A percentile compares a stretch with the other conserved stretches of the same genome.
Evolutionary conservation across 2,797 vertebrate genomes (phyloP).

Genomic region (Bovichtus diacanthus): DNA sequence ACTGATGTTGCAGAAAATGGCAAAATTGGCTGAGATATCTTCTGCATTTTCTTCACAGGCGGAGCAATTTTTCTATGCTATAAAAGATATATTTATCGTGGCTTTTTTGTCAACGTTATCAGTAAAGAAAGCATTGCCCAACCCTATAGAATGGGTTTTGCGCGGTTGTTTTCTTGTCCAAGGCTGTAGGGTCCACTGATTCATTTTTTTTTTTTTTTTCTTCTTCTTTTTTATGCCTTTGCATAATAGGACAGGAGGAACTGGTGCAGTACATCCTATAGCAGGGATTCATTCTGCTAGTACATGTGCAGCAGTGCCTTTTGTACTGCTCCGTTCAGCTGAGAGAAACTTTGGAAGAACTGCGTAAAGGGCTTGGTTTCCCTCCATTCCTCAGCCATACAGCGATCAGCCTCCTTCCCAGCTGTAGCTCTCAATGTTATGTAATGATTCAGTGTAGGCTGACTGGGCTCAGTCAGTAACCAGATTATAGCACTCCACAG

Average conservation of each 20-base stretch:
- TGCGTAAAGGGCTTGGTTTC: conserved; percentile 23
- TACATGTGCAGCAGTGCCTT: background rate
- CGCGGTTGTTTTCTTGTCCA: conserved; percentile 3
- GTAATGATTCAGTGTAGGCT: conserved; percentile 70
- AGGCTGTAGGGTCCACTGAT: background rate
- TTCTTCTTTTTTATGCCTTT: background rate
- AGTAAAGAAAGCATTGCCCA: background rate
- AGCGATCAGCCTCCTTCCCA: conserved; percentile 49
- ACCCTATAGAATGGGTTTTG: background rate
- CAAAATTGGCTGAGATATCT: conserved; percentile 9
- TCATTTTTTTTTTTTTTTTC: no score
- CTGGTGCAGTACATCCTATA: background rate
- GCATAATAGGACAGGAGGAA: background rate
- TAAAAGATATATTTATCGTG: background rate
- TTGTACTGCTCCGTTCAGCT: conserved; percentile 6
- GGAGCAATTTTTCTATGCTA: background rate
- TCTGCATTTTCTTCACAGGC: conserved; percentile 5
- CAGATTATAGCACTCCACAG: conserved; percentile 69
- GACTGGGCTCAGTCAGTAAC: conserved; percentile 70
- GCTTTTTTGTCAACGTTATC: conserved; percentile 1
- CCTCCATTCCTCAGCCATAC: conserved; percentile 28
- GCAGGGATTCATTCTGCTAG: background rate
- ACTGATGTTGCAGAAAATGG: conserved; percentile 48
- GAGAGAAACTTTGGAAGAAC: conserved; percentile 28
- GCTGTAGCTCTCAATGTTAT: conserved; percentile 66